phyloP scores from a whole-genome alignment of 1,140 invertebrate genomes.

The Cotesia typhae region DNA sequence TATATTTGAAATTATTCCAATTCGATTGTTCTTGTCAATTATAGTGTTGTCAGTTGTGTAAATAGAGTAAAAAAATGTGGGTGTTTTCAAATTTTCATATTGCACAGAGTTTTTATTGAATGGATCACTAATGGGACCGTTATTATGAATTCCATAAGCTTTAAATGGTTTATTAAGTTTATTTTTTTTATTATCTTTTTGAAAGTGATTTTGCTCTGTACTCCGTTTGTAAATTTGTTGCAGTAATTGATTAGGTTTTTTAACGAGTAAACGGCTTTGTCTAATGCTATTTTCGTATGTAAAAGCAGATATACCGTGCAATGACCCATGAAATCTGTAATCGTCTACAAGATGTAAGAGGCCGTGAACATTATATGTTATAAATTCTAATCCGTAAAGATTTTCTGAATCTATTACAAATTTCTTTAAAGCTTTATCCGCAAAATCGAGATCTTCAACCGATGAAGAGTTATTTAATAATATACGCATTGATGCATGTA shows the following conservation, averaged over 20 bases:
- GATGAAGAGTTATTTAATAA: constrained; percentile 21
- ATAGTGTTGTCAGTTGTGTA: background rate
- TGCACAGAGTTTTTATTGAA: background rate
- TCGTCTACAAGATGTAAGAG: constrained; percentile 36
- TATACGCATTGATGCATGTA: constrained; percentile 38
- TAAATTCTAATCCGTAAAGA: constrained; percentile 26
- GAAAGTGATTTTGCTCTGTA: background rate
- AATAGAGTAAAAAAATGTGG: constrained; percentile 1
- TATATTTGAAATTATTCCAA: background rate
- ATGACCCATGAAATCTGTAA: constrained; percentile 23
- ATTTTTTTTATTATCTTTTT: background rate
- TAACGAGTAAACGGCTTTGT: constrained; percentile 15
- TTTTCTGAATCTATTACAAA: constrained; percentile 25
- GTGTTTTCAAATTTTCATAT: background rate
- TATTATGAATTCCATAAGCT: background rate
- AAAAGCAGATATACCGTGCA: constrained; percentile 36
- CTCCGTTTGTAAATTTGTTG: constrained; percentile 33
- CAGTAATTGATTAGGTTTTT: constrained; percentile 28
- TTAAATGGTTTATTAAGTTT: background rate
- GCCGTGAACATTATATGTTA: constrained; percentile 33
- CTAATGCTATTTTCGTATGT: constrained; percentile 39
- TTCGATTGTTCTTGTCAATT: background rate
- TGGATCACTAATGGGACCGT: background rate
- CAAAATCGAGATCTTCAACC: constrained; percentile 23
- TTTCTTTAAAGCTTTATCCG: constrained; percentile 23